phyloP scores from a whole-genome alignment of 2,113 vertebrate species.

The Athene noctua region DNA sequence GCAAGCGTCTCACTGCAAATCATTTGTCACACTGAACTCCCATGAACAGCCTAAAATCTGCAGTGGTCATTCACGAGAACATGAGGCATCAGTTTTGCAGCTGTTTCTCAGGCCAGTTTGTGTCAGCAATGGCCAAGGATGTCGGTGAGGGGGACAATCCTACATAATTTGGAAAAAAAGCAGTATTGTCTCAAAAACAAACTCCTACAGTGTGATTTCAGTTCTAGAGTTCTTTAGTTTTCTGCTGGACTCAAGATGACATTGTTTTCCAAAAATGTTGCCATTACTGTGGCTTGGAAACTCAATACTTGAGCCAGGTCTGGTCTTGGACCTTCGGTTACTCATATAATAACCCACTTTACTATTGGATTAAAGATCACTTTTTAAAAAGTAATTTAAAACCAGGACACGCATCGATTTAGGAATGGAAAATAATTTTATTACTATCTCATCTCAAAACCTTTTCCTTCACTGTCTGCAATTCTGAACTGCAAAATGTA shows the following conservation, averaged over 20 bases:
- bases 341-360: neutral
- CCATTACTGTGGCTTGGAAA: neutral
- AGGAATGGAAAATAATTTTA: neutral
- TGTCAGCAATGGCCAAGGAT: neutral
- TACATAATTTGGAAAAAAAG: neutral
- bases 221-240: neutral
- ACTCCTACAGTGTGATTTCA: neutral
- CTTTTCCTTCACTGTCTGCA: neutral
- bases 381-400: neutral
- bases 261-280: neutral
- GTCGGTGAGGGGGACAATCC: neutral
- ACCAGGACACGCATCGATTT: neutral
- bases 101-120: neutral
- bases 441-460: constrained; percentile 4
- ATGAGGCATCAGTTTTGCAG: neutral
- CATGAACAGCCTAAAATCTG: neutral
- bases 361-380: neutral
- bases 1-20: neutral
- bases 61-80: neutral
- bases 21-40: neutral
- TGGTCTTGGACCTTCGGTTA: neutral
- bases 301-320: neutral
- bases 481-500: neutral
- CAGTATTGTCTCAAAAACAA: neutral
- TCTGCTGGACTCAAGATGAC: neutral